Conservation (phyloP, 2,888 invertebrate genomes). For the Hipparchia semele region DNA sequence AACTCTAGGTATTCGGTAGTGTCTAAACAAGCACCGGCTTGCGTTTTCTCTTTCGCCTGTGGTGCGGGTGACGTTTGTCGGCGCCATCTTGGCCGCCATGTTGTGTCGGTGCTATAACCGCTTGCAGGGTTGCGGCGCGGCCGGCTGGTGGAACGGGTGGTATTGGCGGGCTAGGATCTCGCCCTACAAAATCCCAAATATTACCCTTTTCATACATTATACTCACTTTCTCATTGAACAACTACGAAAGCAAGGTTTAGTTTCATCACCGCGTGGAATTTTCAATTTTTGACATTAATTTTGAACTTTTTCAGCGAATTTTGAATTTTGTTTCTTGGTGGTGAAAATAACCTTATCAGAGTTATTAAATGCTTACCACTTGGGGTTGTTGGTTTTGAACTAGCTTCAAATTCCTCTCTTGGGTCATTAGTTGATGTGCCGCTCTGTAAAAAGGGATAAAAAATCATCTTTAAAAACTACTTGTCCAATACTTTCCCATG, state of each 20-base stretch:
- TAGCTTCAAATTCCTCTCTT: constrained; percentile 83
- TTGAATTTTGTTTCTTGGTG: constrained; percentile 30
- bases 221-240: constrained; percentile 41
- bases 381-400: constrained; percentile 72
- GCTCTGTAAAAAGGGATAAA: constrained; percentile 76
- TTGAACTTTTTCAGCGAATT: neutral
- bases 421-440: constrained; percentile 92
- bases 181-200: constrained; percentile 74
- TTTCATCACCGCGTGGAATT: constrained; percentile 33
- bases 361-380: constrained; percentile 68
- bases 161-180: constrained; percentile 77
- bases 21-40: constrained; percentile 72
- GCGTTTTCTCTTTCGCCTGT: constrained; percentile 68
- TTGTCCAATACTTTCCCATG: neutral
- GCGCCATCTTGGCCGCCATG: constrained; percentile 44
- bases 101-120: constrained; percentile 75
- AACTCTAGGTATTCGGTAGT: constrained; percentile 31
- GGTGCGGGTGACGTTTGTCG: constrained; percentile 59
- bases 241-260: constrained; percentile 34
- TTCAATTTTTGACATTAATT: neutral
- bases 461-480: neutral
- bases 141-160: constrained; percentile 77
- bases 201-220: constrained; percentile 75
- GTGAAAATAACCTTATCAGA: constrained; percentile 36
- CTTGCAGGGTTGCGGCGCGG: constrained; percentile 70